These are phyloP conservation scores for Limosa lapponica DNA, from an alignment of 2,797 vertebrate genomes.

Conservation along the genomic window DNA sequence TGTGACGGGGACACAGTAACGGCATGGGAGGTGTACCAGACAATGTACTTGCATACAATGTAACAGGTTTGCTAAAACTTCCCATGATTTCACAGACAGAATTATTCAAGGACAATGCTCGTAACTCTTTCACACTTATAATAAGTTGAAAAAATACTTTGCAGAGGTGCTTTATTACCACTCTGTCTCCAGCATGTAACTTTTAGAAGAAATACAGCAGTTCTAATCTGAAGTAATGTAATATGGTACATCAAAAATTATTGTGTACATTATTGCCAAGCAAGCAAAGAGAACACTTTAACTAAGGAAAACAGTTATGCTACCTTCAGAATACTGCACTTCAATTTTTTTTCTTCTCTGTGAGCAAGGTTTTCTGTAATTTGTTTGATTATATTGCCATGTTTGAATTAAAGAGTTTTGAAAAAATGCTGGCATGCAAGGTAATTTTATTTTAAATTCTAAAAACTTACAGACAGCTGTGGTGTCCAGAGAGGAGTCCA, in stretches of 20 bases:
- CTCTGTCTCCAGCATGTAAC: background rate
- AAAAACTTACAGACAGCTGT: background rate
- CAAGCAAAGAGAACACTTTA: background rate
- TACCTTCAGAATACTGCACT: background rate
- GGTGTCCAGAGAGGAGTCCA: background rate
- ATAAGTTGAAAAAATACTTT: background rate
- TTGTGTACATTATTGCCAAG: background rate
- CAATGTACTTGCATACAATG: background rate
- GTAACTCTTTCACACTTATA: background rate
- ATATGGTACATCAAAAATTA: background rate
- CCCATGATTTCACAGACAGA: background rate
- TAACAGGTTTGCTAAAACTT: background rate
- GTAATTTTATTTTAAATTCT: background rate
- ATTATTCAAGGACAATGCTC: background rate
- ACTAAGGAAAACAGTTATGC: background rate
- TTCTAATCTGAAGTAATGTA: background rate
- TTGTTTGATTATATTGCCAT: background rate
- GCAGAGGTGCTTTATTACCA: background rate
- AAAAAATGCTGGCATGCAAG: background rate
- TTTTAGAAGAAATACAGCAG: background rate
- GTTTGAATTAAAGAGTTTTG: background rate
- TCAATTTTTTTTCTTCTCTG: background rate
- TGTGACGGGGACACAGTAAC: rapidly evolving
- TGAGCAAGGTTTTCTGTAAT: background rate
- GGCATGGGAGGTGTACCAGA: background rate